Conservation (phyloP, 2,797 vertebrate species). For the Oryzias dopingdopingensis region DNA sequence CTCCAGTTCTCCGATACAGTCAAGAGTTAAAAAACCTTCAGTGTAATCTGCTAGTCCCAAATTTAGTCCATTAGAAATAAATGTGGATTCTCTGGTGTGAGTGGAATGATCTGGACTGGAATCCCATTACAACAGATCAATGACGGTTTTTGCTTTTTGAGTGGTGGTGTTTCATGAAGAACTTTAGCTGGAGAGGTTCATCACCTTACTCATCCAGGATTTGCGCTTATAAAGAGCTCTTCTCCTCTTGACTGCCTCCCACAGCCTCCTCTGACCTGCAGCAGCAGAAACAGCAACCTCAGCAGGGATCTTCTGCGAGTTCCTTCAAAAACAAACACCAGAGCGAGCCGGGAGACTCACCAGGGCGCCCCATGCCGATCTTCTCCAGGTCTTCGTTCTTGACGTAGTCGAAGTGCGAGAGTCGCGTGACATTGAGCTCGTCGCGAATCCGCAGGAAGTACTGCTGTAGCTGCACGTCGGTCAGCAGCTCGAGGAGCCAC, state of each 20-base stretch:
- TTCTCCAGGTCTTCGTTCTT: conserved; percentile 99
- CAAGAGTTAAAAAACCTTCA: too few species aligned
- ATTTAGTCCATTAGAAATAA: too few species aligned
- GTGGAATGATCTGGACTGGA: too few species aligned
- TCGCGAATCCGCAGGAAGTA: conserved; percentile 93
- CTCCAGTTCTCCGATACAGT: too few species aligned
- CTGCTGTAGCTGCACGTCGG: conserved; percentile 94
- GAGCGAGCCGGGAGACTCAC: conserved; percentile 49
- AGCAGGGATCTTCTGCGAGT: too few species aligned
- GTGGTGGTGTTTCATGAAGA: not conserved
- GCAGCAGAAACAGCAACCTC: conserved; percentile 1
- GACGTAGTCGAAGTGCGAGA: conserved; percentile 97
- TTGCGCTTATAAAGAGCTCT: conserved; percentile 94
- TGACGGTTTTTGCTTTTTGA: too few species aligned
- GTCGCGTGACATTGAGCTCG: conserved; percentile 93
- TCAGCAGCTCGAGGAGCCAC: conserved; percentile 93
- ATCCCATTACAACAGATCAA: too few species aligned
- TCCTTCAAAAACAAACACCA: too few species aligned
- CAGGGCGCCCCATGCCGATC: conserved; percentile 96
- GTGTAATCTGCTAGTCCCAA: too few species aligned
- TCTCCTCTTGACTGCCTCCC: conserved; percentile 95
- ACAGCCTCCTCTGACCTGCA: conserved; percentile 92
- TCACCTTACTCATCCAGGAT: conserved; percentile 99
- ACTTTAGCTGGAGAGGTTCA: not conserved
- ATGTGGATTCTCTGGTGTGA: too few species aligned